Base-by-base conservation (phyloP, 2,888 invertebrate genomes). In the Masnerella sp. region DNA sequence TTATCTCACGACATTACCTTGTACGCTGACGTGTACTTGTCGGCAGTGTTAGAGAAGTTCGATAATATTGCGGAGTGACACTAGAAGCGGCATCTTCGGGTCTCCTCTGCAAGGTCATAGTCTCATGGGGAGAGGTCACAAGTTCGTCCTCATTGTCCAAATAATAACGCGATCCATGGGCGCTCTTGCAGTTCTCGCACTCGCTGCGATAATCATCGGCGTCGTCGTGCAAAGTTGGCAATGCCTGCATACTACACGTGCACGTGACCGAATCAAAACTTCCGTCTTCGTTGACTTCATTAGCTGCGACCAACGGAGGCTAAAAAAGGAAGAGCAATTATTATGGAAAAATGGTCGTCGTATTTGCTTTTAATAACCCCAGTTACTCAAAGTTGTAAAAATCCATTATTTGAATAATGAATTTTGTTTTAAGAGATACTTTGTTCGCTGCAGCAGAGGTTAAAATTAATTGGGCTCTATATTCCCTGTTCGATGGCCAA, bases 161-260 rank as follows among this genome's bases (percentile, higher is more conserved):
- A 83, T 91, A 91, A 82, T 91, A 91, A 75, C 92, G 90, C 76
- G 93, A 92, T 77, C 92, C 92, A 79, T 91, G 92, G 3, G 93
- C 92, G 49, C 93, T 93, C 88, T 95, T 94, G 88, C 95, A 95
- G 89, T 95, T 95, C 88, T 94, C 95, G 88, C 95, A 95, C 88
- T 95, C 95, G 88, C 93, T 94, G 78, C 94, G 90, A 85, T 94
- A 94, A 86, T 94, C 94, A 83, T 94, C 93, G 47, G 91, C 90
- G 58, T 91, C 91, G 75, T 89, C 89, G 76, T 86, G 88, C 51
- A 85, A 77, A 43, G 86, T 86, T 62, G 85, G 86, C 70, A 85
- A 88, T 86, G 76, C 85, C 78, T 87, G 87, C 79, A 85, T 82
- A 45, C 84, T 87, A 58, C 87, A 87, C 11, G 84, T 84, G 59